Conservation (phyloP, 2,888 invertebrate species). For the Ochlodes sylvanus region DNA sequence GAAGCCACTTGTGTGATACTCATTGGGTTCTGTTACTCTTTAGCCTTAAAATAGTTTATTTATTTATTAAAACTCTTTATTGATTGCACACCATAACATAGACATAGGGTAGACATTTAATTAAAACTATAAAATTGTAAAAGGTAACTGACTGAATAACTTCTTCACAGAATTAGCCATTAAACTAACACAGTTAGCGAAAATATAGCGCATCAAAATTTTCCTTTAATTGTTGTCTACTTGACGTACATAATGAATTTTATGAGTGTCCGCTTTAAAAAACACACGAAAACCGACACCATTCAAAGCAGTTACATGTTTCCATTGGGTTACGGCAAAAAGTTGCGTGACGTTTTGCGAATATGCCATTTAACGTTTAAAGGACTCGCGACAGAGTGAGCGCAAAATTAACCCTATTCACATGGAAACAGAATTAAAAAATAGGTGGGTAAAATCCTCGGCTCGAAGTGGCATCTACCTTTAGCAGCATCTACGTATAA, state of each 20-base stretch:
- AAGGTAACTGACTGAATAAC: too few species aligned
- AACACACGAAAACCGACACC: background rate
- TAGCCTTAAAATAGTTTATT: too few species aligned
- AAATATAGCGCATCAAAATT: too few species aligned
- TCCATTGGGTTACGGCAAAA: conserved; percentile 3
- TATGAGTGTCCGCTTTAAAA: background rate
- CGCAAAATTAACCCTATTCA: conserved; percentile 43
- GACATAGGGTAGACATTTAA: too few species aligned
- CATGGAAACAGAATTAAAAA: conserved; percentile 41
- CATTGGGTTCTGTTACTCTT: too few species aligned
- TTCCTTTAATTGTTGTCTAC: background rate
- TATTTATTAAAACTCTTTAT: too few species aligned
- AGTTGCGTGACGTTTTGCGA: conserved; percentile 30
- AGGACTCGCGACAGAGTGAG: conserved; percentile 28
- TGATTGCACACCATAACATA: too few species aligned
- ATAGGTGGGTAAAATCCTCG: conserved; percentile 32
- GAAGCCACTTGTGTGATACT: too few species aligned
- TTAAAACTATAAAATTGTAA: too few species aligned
- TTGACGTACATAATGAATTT: background rate
- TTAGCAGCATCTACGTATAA: background rate
- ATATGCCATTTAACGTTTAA: conserved; percentile 32
- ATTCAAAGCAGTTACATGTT: conserved; percentile 7
- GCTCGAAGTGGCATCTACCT: conserved; percentile 28
- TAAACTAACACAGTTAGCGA: too few species aligned
- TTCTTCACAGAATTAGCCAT: too few species aligned